Base-by-base conservation (phyloP, 2,113 vertebrate species). In the Corythaeola cristata region DNA sequence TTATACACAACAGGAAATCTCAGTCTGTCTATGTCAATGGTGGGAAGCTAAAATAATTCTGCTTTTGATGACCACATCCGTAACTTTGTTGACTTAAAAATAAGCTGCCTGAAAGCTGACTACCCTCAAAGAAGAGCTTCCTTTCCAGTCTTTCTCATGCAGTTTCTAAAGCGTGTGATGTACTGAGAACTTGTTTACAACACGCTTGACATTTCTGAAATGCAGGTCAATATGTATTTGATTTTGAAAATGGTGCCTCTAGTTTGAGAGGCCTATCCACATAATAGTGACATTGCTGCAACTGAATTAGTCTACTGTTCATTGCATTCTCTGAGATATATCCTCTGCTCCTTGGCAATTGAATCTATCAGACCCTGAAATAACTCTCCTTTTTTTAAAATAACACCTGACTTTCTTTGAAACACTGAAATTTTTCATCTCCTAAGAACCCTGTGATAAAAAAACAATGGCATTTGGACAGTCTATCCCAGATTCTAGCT, bases 171-270 rank as follows among this genome's bases (percentile, higher is more conserved):
- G 52, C 35, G n/a, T 44, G 14, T 44, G 32, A 27, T 67, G 14
- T 60, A 45, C 60, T 49, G 28, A 47, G 68, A 73, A 60, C 33
- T 88, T 92, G 45, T 85, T 95, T 88, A 75, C 45, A 90, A 28
- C 44, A 22, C 0, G 3, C n/a, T 78, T 94, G 96, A 92, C 56
- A 60, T 93, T 94, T 96, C 72, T 76, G 67, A 85, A 73, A 79
- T 69, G 68, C 24, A 7, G 62, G 47, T 91, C 95, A 90, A 44
- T 90, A 81, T 22, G 20, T 72, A 77, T 95, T 93, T 95, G 86
- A 95, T 92, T 96, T 80, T 91, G 80, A 85, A 80, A 96, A 89
- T 47, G 47, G 35, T 75, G 12, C 30, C 6, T 86, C 28, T 62
- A 55, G 49, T 83, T 84, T 87, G 79, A 89, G 63, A 60, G 63